Base-by-base conservation (phyloP, 2,797 vertebrate species). In the Sarcophilus harrisii region DNA sequence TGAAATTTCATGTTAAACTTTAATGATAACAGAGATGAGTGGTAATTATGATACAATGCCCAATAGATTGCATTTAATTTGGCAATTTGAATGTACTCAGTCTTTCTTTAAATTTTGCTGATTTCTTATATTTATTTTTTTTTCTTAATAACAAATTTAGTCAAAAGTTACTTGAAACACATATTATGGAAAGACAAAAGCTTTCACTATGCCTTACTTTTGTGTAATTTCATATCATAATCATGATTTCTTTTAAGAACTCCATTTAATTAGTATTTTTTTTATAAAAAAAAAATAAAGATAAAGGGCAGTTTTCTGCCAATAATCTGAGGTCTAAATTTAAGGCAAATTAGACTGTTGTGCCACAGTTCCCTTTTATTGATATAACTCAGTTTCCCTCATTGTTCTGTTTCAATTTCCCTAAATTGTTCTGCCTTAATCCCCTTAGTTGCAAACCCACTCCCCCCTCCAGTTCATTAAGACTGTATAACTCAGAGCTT, bases 141-240 rank as follows among this genome's bases (percentile, higher is more conserved):
- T 27, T n/a, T 94, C 60, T 94, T 94, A 92, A 59, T 91, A 92
- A 30, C 32, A 95, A 91, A 28, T 87, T 97, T 97, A 94, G 94
- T 97, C 93, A 60, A 87, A 97, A 45, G 93, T 96, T 96, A 93
- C 45, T 49, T 95, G 92, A 94, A 98, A 95, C 92, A 97, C 97
- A 97, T 96, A 62, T n/a, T 28, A 1, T 45, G 87, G 89, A 55
- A 94, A 96, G 92, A 95, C 95, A 97, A 97, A 97, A 98, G 54
- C 57, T 87, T 96, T 94, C 96, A 96, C 97, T 96, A 96, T n/a
- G 58, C 57, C 29, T 98, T 96, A 98, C 97, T 97, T 98, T 96
- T 90, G 18, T 97, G 94, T 97, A 97, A 97, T 97, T 97, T 97
- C 94, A 96, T 97, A 97, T 96, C 89, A n/a, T 12, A 0, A 52